These are phyloP conservation scores for Enteromius treurensis DNA, from an alignment of 2,797 vertebrate species.

Conservation along the genomic window DNA sequence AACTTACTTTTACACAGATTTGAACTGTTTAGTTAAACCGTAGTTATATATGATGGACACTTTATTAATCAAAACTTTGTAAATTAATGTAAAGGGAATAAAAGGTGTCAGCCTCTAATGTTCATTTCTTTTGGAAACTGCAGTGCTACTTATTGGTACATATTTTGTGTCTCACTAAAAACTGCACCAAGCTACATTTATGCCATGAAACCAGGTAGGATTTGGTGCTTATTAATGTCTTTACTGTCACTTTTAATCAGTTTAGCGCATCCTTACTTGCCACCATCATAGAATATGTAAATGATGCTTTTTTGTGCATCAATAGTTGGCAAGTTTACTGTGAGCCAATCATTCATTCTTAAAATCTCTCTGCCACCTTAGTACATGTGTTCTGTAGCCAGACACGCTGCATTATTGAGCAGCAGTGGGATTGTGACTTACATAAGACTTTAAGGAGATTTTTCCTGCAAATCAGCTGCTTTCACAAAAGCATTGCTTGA, in stretches of 20 bases:
- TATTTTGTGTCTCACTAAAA: too few species aligned
- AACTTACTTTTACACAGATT: too few species aligned
- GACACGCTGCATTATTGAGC: constrained; percentile 44
- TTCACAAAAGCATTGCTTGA: constrained; percentile 26
- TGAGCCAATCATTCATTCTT: constrained; percentile 42
- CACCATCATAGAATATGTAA: background rate
- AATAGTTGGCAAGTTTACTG: constrained; percentile 8
- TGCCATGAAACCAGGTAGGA: too few species aligned
- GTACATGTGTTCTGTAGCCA: constrained; percentile 40
- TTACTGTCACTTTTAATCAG: background rate
- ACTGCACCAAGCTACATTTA: too few species aligned
- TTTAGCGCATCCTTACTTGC: background rate
- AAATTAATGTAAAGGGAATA: too few species aligned
- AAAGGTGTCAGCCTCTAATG: too few species aligned
- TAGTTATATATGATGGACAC: too few species aligned
- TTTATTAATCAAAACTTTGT: too few species aligned
- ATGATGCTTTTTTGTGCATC: background rate
- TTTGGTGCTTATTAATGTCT: background rate
- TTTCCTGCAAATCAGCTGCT: constrained; percentile 32
- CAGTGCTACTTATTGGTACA: too few species aligned
- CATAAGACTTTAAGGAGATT: constrained; percentile 45
- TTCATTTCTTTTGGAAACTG: too few species aligned
- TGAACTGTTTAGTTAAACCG: too few species aligned
- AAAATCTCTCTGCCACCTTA: constrained; percentile 37
- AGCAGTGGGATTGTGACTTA: constrained; percentile 40